Evolutionary conservation across 2,888 invertebrate genomes (phyloP), one percentile per base, ranked within the genome.

Genomic region (Pyrochroa serraticornis): DNA sequence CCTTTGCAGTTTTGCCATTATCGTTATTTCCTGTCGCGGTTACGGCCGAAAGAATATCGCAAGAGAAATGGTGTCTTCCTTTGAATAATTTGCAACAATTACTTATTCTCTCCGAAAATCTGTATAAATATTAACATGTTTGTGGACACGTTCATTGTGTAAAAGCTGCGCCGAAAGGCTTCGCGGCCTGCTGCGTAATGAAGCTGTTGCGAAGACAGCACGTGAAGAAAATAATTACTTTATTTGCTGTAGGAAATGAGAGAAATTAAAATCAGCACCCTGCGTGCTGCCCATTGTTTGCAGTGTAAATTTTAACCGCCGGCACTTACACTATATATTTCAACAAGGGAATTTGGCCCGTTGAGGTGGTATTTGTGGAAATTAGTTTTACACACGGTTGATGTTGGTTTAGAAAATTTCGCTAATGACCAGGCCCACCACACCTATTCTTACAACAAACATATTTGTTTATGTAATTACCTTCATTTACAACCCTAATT

Each of bases 181-280:
- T n/a, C 22, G 22, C 22, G 22, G 22, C 22, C 22, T 22, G 3
- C 22, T 22, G 53, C 45, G 53, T 53, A 46, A 12, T 53, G 7
- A 53, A 53, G 45, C 46, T 45, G 46, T 53, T 52, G 53, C 42
- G 44, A 7, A 33, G 34, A 44, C 32, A 44, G 32, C 31, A 33
- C 34, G 44, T 33, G 44, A 44, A 30, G 32, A 8, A 34, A 10
- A 22, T 12, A 38, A 38, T 38, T 38, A 32, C 10, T 13, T 44
- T 44, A 44, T 44, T 44, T 44, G 44, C 22, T 9, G 9, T 31
- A 10, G 7, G 9, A 33, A 44, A 32, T 32, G 32, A 32, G 9
- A 38, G 2, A 38, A 38, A 38, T 8, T 38, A 10, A 44, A 44
- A 32, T 44, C 9, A 22, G 22, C 22, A 22, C 22, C 22, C 22